phyloP scores from a whole-genome alignment of 2,797 vertebrate genomes.

The Pantherophis alleghaniensis region DNA sequence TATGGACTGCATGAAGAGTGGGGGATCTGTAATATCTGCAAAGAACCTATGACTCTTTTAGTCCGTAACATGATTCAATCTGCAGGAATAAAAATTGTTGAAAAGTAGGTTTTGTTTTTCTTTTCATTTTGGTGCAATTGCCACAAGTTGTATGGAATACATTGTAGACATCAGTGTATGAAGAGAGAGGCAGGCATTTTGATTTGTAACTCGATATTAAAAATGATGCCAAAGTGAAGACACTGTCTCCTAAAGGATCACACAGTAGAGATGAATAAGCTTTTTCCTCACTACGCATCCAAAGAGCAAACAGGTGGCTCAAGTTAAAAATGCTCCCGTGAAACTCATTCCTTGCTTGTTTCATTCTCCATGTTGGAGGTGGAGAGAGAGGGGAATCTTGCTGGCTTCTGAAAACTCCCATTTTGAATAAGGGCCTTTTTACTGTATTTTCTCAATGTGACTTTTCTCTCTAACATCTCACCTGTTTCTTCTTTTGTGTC shows the following conservation, averaged over 20 bases:
- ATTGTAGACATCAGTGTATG: neutral
- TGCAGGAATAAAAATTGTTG: neutral
- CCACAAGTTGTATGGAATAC: neutral
- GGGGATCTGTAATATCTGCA: neutral
- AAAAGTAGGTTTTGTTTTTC: neutral
- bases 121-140: neutral
- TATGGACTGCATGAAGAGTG: neutral
- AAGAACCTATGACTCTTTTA: neutral
- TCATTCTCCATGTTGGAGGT: neutral
- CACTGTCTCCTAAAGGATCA: neutral
- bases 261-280: neutral
- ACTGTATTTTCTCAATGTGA: neutral
- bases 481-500: neutral
- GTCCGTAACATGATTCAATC: neutral
- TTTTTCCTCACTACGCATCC: neutral
- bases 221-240: slow-evolving; percentile 5
- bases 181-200: neutral
- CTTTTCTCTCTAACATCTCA: neutral
- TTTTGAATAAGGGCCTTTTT: neutral
- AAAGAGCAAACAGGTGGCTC: slow-evolving; percentile 16
- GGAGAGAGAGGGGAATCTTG: neutral
- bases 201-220: neutral
- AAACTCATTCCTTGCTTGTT: slow-evolving; percentile 1
- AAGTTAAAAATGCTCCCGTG: slow-evolving; percentile 7
- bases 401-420: neutral